Evolutionary conservation across 2,113 vertebrate genomes (phyloP), one percentile per base, ranked within the genome.

Genomic region (Leucosticte australis): DNA sequence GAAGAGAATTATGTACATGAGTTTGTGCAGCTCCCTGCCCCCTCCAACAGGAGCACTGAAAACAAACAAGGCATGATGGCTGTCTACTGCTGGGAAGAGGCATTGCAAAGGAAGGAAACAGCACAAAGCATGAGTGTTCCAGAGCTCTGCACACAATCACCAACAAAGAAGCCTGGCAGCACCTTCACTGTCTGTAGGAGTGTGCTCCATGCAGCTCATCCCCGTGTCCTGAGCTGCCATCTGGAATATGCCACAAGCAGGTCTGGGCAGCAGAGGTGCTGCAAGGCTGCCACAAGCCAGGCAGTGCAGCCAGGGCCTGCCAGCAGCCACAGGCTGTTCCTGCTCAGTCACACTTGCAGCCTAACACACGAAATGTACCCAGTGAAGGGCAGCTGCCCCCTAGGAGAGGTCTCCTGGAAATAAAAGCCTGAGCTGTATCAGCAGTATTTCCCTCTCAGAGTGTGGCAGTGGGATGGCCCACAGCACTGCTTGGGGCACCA

Each of bases 21-120:
- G 35, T 13, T 28, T 64, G 8, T 60, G 39, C 0, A 0, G 23
- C 52, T 85, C 42, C 75, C 57, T 74, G 33, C 16, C n/a, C 30
- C n/a, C 65, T 77, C 24, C 76, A 47, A 20, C 42, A 42, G 42
- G n/a, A 87, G 35, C 17, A 12, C 35, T 39, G 68, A 59, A 90
- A 68, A 18, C 0, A 2, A 81, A 20, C 16, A 39, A 33, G 78
- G 27, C 64, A 64, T 0, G 0, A 14, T 0, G 0, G n/a, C 19
- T 83, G 47, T 89, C 60, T 44, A 78, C 80, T 89, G 42, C 64
- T 56, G 60, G 63, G 52, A 59, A 68, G 71, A 60, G 64, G 21
- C 55, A 77, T 44, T 80, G 75, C 56, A 75, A 68, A 92, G 68
- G 64, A 42, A 55, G 83, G 65, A 74, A 59, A 60, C 10, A 15